These are phyloP conservation scores for Dendrolimus kikuchii DNA, from an alignment of 1,140 invertebrate genomes.

Conservation along the genomic window DNA sequence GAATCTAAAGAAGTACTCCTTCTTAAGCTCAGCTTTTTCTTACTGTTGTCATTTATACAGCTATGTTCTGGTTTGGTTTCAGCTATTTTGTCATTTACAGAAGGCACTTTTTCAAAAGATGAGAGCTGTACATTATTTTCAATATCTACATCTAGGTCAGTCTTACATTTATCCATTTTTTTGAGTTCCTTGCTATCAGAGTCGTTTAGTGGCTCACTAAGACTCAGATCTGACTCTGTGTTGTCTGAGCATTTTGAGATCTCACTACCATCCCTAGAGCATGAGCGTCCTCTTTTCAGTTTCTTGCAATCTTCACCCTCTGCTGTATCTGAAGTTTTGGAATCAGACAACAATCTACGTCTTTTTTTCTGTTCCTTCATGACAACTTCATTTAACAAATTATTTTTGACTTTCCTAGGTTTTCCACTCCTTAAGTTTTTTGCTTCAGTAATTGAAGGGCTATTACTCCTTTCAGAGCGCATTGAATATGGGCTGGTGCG, in stretches of 20 bases:
- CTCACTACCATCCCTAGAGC: conserved; percentile 71
- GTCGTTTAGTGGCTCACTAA: conserved; percentile 73
- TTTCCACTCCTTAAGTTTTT: conserved; percentile 79
- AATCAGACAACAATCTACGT: conserved; percentile 60
- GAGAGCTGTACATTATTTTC: conserved; percentile 69
- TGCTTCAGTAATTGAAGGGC: conserved; percentile 53
- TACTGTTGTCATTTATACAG: conserved; percentile 49
- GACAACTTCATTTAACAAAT: conserved; percentile 68
- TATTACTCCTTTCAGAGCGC: conserved; percentile 71
- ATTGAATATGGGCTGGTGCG: conserved; percentile 72
- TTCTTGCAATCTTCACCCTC: conserved; percentile 70
- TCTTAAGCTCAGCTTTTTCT: conserved; percentile 66
- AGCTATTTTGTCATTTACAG: conserved; percentile 55
- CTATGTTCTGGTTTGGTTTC: conserved; percentile 56
- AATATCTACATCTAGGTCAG: conserved; percentile 67
- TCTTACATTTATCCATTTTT: conserved; percentile 68
- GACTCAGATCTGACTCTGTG: conserved; percentile 75
- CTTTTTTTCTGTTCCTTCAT: conserved; percentile 67
- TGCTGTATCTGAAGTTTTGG: conserved; percentile 40
- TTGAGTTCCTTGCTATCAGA: conserved; percentile 60
- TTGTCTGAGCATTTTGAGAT: conserved; percentile 73
- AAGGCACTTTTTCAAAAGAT: conserved; percentile 69
- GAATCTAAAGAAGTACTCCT: conserved; percentile 67
- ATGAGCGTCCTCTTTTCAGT: conserved; percentile 73
- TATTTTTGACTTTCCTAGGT: conserved; percentile 71